Evolutionary conservation across 2,888 invertebrate species (phyloP), one percentile per base, ranked within the genome.

Genomic region (Chloroclystis v-ata): DNA sequence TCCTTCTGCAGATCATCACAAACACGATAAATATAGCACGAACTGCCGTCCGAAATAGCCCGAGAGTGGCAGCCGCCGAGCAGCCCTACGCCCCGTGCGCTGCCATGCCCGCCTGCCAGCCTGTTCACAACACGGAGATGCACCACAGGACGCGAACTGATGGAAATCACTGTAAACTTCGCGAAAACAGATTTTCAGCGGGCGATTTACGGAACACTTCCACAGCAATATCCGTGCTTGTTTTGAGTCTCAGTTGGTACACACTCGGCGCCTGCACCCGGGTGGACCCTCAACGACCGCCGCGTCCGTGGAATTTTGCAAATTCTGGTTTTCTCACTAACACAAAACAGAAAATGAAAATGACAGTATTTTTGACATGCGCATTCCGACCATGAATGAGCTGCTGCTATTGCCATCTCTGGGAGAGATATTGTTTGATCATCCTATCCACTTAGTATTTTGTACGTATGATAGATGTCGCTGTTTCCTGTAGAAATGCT

Each of bases 311-410:
- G 73, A 75, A 73, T 78, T 78, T 71, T 61, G 69, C 78, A 68
- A 81, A 76, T 71, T 81, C 77, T 72, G 71, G 75, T 69, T 79
- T 78, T 76, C 62, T 74, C 67, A 67, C 74, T 75, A 75, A 75
- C 78, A 76, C 79, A 74, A 83, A 84, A 78, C 78, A 74, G 82
- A 84, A 67, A 26, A 48, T 72, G 68, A 26, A 48, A 73, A 79
- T 84, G 84, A 84, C 82, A 82, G 69, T 67, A 78, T 67, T 82
- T 82, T 79, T 84, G 86, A 85, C 86, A 86, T 86, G 86, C 86
- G 86, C 82, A 82, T 65, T 69, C 62, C 66, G 65, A 69, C 61
- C 61, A 62, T 46, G 64, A 50, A 57, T 60, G 6, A 41, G 2
- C 53, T 38, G 45, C 24, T 54, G 67, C 57, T 76, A 56, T 73